Evolutionary conservation across 2,888 invertebrate species (phyloP).

Genomic region (Trichogramma evanescens): DNA sequence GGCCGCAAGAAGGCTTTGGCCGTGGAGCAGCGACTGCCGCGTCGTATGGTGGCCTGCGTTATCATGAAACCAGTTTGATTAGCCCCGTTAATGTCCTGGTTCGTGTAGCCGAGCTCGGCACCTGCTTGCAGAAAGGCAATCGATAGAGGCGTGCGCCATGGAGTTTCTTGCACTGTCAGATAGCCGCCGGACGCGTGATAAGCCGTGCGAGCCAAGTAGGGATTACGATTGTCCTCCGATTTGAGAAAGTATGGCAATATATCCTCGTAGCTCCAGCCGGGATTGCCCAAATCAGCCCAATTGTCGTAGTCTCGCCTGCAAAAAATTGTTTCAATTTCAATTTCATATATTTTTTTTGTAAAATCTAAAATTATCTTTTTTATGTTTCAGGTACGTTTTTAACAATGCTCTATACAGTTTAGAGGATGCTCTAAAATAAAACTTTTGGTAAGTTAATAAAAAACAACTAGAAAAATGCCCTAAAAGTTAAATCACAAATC

Average conservation of each 20-base stretch:
- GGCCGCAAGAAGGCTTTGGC: conserved; percentile 80
- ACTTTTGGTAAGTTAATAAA: too few relatives aligned
- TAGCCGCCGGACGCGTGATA: conserved; percentile 76
- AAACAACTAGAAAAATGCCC: too few relatives aligned
- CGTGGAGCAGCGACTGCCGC: conserved; percentile 80
- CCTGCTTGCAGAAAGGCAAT: conserved; percentile 79
- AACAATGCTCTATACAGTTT: too few relatives aligned
- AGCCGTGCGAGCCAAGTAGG: conserved; percentile 66
- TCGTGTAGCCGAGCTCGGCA: conserved; percentile 72
- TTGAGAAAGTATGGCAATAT: conserved; percentile 79
- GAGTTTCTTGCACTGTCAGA: conserved; percentile 75
- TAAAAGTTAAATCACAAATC: too few relatives aligned
- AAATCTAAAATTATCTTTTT: background rate
- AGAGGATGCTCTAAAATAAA: too few relatives aligned
- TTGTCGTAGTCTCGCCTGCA: conserved; percentile 66
- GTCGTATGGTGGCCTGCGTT: conserved; percentile 75
- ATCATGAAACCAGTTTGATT: conserved; percentile 82
- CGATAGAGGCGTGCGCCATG: conserved; percentile 75
- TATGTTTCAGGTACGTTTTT: conserved; percentile 5
- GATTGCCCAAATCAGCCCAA: conserved; percentile 77
- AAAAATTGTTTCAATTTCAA: conserved; percentile 1
- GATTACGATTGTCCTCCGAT: conserved; percentile 82
- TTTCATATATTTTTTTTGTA: background rate
- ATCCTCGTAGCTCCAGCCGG: conserved; percentile 79
- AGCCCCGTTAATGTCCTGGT: conserved; percentile 74